Evolutionary conservation across 2,888 invertebrate genomes (phyloP).

Genomic region (Drosophila falleni): DNA sequence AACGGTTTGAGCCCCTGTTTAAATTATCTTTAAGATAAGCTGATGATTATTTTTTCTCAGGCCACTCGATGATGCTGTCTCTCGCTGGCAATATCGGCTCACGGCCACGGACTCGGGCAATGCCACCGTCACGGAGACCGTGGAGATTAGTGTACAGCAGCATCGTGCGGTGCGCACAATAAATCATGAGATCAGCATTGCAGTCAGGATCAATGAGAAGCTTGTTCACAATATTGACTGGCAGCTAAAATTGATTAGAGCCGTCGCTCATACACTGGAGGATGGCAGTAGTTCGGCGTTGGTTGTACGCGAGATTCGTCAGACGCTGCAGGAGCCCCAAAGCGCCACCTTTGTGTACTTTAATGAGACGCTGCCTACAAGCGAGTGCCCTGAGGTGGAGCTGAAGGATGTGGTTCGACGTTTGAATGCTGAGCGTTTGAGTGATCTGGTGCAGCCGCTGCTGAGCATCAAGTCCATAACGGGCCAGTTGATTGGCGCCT

Average conservation of each 20-base stretch:
- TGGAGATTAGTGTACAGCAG: conserved; percentile 93
- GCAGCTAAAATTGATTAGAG: conserved; percentile 89
- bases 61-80: conserved; percentile 92
- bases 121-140: conserved; percentile 89
- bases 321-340: conserved; percentile 84
- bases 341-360: conserved; percentile 89
- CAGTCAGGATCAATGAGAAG: conserved; percentile 88
- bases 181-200: conserved; percentile 92
- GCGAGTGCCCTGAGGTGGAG: conserved; percentile 91
- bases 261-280: conserved; percentile 85
- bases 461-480: conserved; percentile 89
- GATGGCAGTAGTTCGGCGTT: conserved; percentile 82
- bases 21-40: background rate
- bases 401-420: conserved; percentile 88
- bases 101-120: conserved; percentile 93
- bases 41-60: conserved; percentile 84
- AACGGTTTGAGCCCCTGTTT: background rate
- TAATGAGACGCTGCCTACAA: conserved; percentile 92
- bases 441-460: conserved; percentile 88
- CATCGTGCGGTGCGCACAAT: conserved; percentile 91
- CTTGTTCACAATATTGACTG: conserved; percentile 91
- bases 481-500: conserved; percentile 89
- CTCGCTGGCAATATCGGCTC: conserved; percentile 92
- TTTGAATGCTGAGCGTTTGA: conserved; percentile 86
- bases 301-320: conserved; percentile 84